Base-by-base conservation (phyloP, 2,797 vertebrate genomes). In the Rhabdophis nuchalis region DNA sequence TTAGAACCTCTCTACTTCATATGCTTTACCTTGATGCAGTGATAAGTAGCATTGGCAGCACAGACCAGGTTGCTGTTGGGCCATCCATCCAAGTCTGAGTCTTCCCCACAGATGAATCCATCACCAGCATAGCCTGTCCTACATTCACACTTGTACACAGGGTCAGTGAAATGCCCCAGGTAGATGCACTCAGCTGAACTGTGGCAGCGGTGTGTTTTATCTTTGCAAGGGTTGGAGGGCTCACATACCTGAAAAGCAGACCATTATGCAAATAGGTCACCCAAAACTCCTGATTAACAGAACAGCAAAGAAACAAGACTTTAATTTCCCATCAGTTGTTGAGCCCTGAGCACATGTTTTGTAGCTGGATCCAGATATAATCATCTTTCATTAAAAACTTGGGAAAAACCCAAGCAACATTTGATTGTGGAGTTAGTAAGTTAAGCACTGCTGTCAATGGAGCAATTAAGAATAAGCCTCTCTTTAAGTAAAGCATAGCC, bases 21-120 rank as follows among this genome's bases (percentile, higher is more conserved):
- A 12, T 11, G 3, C 58, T 95, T 94, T 98, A 99, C 99, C 98
- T 99, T 99, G 93, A 98, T 96, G 94, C 99, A 99, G 94, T 99
- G 99, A 93, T 99, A 98, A 1, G 98, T 99, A 92, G 98, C 98
- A 3, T 99, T 99, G 95, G 98, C 98, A 77, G 98, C 98, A 90
- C 99, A 99, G 94, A 98, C 98, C 85, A 99, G 98, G 96, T 98
- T 99, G 85, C 98, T 98, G 97, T 99, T 99, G 93, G 99, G 99
- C 99, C 99, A 99, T n/a, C 99, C 99, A 50, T 99, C 99, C 97
- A 99, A 97, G 96, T 99, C 99, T 0, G 99, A 99, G 96, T 99
- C 99, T 95, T 99, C 99, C 6, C 99, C 99, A 20, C 99, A 99
- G 95, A 99, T 98, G 95, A 97, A 98, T 82, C 99, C 99, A 11